Base-by-base conservation (phyloP, 2,888 invertebrate species). In the Tryphoninae sp. region DNA sequence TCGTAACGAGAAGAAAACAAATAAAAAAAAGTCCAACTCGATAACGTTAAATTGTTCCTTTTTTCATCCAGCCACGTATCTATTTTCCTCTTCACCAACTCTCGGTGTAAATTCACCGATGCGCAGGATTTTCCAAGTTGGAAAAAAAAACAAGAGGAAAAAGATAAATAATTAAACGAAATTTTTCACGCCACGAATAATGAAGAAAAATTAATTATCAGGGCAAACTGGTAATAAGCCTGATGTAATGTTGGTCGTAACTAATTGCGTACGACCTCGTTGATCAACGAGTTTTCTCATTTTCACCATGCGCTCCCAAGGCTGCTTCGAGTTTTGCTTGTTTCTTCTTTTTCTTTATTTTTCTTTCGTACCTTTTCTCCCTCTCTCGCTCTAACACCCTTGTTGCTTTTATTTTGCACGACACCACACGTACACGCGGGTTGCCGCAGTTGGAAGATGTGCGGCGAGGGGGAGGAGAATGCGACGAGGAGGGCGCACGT, bases 401-500 rank as follows among this genome's bases (percentile, higher is more conserved):
- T 7, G 33, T 33, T 33, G 33, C 33, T 33, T 33, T 33, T 33
- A 33, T 33, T 33, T 33, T 6, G 4, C 33, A 33, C 33, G 33
- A 33, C 51, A 51, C 51, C 51, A 51, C 13, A 51, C 51, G 13
- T n/a, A 13, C 13, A 51, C 51, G 16, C 51, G n/a, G n/a, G 6
- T 33, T 51, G n/a, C 51, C 16, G 51, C 49, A 49, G 49, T 51
- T 3, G 61, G 67, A 59, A 73, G 61, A 62, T 55, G 74, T 49
- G 8, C 33, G 49, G 16, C 7, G 40, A 72, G 22, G 58, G 33
- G 33, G 6, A 33, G 42, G 67, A 71, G n/a, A 51, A n/a, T 59
- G 74, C 59, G 62, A 49, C 58, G 72, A 53, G 53, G 45, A 64
- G 22, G 7, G 19, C 19, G 72, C 74, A 65, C 74, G 61, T 68